These are phyloP conservation scores for Erebia palarica DNA, from an alignment of 2,888 invertebrate genomes.

Conservation along the genomic window DNA sequence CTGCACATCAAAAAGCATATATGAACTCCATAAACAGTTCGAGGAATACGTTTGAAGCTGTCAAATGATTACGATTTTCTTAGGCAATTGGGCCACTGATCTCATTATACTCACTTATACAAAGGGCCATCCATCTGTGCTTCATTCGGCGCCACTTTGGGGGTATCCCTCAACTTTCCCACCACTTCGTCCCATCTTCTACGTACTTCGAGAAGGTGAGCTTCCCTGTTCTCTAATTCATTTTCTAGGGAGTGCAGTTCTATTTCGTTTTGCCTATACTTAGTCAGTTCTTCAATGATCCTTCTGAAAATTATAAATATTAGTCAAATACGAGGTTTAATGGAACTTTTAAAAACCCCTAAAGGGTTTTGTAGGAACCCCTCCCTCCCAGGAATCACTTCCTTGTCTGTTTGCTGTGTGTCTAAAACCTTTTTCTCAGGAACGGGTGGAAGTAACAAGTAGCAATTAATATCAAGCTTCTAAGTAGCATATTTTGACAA, in stretches of 20 bases:
- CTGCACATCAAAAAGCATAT: too few species aligned
- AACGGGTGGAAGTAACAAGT: too few species aligned
- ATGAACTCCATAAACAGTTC: too few species aligned
- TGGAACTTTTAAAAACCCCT: too few species aligned
- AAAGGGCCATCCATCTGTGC: conserved; percentile 47
- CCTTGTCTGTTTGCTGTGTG: too few species aligned
- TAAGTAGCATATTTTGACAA: too few species aligned
- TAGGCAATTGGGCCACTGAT: neutral
- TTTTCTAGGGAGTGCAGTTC: conserved; percentile 48
- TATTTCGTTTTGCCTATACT: conserved; percentile 51
- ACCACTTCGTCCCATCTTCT: conserved; percentile 56
- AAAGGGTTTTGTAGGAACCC: too few species aligned
- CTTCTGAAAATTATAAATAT: conserved; percentile 49
- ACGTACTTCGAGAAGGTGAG: conserved; percentile 44
- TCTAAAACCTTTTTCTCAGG: too few species aligned
- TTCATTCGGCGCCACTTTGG: conserved; percentile 38
- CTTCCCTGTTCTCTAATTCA: conserved; percentile 49
- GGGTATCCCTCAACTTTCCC: conserved; percentile 48
- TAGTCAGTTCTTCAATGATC: conserved; percentile 50
- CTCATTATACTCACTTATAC: conserved; percentile 50
- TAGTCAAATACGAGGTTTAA: neutral
- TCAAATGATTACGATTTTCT: too few species aligned
- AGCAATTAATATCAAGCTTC: too few species aligned
- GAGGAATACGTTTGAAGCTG: too few species aligned
- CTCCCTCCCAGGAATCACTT: too few species aligned